Evolutionary conservation across 2,888 invertebrate species (phyloP).

Genomic region (Platycheirus rosarum): DNA sequence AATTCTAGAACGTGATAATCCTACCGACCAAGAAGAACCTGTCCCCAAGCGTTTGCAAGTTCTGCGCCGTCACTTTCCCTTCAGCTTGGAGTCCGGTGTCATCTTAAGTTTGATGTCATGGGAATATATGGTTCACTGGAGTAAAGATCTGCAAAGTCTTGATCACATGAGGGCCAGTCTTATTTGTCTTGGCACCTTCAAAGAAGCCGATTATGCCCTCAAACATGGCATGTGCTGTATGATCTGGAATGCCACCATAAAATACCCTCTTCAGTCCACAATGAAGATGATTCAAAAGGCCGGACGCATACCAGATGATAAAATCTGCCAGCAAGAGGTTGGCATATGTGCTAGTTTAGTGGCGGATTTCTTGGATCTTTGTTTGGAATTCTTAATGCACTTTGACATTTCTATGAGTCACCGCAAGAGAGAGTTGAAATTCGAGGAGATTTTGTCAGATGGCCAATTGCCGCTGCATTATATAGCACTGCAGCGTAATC

Average conservation of each 20-base stretch:
- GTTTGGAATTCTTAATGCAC: conserved; percentile 79
- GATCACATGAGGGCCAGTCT: conserved; percentile 88
- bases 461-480: conserved; percentile 85
- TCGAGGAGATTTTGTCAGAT: conserved; percentile 80
- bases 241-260: conserved; percentile 95
- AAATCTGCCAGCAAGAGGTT: conserved; percentile 90
- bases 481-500: conserved; percentile 90
- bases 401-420: conserved; percentile 79
- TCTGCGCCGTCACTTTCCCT: conserved; percentile 91
- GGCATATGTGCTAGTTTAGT: conserved; percentile 87
- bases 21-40: conserved; percentile 77
- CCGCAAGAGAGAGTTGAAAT: conserved; percentile 79
- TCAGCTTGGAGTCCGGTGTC: conserved; percentile 90
- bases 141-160: conserved; percentile 88
- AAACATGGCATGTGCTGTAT: conserved; percentile 92
- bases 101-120: conserved; percentile 94
- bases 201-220: conserved; percentile 79
- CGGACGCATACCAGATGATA: conserved; percentile 93
- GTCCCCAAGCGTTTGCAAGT: conserved; percentile 86
- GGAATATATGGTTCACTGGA: conserved; percentile 95
- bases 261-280: conserved; percentile 89
- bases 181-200: conserved; percentile 85
- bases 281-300: conserved; percentile 91
- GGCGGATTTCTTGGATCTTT: conserved; percentile 86
- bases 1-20: conserved; percentile 81